Conservation (phyloP, 2,113 vertebrate species). For the Nicator chloris region DNA sequence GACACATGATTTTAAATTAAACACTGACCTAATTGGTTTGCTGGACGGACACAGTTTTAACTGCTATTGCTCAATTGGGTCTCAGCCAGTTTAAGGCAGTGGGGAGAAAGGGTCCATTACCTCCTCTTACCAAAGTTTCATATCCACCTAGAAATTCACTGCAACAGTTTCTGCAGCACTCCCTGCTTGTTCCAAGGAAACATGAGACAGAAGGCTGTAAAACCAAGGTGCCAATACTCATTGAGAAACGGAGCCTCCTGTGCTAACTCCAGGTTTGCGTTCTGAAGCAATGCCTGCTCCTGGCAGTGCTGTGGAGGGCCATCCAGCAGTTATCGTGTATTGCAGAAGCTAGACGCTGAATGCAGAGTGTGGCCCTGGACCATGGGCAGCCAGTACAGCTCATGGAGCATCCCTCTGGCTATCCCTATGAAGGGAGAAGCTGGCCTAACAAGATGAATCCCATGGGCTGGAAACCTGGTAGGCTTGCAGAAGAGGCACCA, state of each 20-base stretch:
- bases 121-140: not conserved
- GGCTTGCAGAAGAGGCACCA: accelerated
- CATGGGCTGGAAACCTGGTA: accelerated
- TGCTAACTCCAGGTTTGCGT: not conserved
- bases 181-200: not conserved
- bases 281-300: accelerated
- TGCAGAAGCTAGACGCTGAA: not conserved
- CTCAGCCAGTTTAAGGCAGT: not conserved
- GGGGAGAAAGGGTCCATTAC: not conserved
- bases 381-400: not conserved
- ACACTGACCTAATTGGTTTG: not conserved
- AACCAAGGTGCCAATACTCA: not conserved
- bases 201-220: not conserved
- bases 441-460: not conserved
- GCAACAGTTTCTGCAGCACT: not conserved
- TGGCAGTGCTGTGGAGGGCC: not conserved
- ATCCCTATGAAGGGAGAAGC: not conserved
- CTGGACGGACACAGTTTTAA: not conserved
- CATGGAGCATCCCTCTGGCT: not conserved
- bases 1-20: not conserved
- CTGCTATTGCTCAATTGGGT: not conserved
- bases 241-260: not conserved
- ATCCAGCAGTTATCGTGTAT: accelerated
- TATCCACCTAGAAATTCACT: not conserved
- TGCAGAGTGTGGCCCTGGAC: accelerated